A percentile compares a stretch with the other conserved stretches of the same genome.
These are phyloP conservation scores for Drosophila elegans DNA, from an alignment of 1,140 invertebrate species.

Conservation along the genomic window DNA sequence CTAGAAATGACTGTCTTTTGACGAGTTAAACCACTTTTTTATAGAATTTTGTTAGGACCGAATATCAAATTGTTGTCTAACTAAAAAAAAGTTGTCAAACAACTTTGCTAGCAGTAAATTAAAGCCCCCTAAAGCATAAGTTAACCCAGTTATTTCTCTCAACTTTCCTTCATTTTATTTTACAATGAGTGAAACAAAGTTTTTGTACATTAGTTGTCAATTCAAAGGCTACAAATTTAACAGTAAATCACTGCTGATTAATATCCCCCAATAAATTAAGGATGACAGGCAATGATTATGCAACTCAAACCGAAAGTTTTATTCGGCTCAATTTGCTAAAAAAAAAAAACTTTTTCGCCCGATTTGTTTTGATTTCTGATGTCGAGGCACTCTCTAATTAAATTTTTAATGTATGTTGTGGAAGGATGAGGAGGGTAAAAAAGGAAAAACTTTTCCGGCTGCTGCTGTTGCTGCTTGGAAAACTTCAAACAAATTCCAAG, in stretches of 20 bases:
- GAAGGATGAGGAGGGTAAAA: not conserved
- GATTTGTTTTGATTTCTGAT: slow-evolving; percentile 59
- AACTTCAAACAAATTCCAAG: slow-evolving; percentile 80
- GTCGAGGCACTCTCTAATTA: slow-evolving; percentile 67
- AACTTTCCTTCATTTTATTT: not conserved
- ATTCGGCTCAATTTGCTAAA: slow-evolving; percentile 51
- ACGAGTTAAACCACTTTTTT: no score
- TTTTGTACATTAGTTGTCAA: slow-evolving; percentile 6
- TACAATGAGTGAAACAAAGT: not conserved
- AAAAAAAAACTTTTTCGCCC: slow-evolving; percentile 24
- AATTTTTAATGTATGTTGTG: slow-evolving; percentile 67
- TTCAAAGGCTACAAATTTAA: slow-evolving; percentile 25
- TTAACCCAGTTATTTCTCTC: no score
- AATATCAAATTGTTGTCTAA: no score
- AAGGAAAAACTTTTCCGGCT: slow-evolving; percentile 54
- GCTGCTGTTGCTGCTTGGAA: slow-evolving; percentile 29
- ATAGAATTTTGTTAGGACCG: no score
- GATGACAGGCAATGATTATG: slow-evolving; percentile 12
- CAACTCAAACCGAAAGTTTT: slow-evolving; percentile 39
- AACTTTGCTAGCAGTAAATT: no score
- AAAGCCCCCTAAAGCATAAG: no score
- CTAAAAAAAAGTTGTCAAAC: no score
- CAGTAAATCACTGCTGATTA: slow-evolving; percentile 17
- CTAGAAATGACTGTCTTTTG: not conserved
- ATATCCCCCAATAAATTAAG: slow-evolving; percentile 4